Evolutionary conservation across 2,113 vertebrate genomes (phyloP).

Genomic region (Lanius collurio): DNA sequence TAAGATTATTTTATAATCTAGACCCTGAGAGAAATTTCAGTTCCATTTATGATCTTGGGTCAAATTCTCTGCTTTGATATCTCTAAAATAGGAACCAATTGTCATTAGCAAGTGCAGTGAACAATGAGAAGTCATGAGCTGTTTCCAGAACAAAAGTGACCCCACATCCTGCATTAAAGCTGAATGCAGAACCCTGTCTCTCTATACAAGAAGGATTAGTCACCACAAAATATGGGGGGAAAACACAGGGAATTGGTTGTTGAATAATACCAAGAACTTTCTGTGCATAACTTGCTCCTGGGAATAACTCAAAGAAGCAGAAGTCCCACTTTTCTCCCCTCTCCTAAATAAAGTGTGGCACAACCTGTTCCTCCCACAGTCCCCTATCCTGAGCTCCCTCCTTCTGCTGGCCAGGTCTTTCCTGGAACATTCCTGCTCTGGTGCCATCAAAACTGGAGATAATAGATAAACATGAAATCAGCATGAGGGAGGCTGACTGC

Average conservation of each 20-base stretch:
- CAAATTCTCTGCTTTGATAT: background rate
- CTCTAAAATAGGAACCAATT: background rate
- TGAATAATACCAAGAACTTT: background rate
- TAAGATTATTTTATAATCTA: background rate
- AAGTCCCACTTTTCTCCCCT: background rate
- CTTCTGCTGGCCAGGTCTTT: background rate
- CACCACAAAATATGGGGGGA: background rate
- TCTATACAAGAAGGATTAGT: background rate
- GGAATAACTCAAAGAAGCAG: background rate
- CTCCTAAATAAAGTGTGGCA: background rate
- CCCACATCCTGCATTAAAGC: background rate
- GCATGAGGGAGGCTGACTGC: background rate
- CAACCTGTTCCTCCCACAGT: background rate
- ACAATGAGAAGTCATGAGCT: background rate
- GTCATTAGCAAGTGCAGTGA: background rate
- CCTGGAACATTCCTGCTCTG: background rate
- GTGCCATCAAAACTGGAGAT: background rate
- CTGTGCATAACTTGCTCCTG: background rate
- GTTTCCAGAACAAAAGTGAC: background rate
- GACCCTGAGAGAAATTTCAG: background rate
- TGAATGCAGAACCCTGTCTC: background rate
- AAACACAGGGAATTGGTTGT: background rate
- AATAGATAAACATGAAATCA: background rate
- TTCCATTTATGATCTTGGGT: background rate
- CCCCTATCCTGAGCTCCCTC: background rate